Evolutionary conservation across 1,140 invertebrate genomes (phyloP).

Genomic region (Drosophila fuyamai): DNA sequence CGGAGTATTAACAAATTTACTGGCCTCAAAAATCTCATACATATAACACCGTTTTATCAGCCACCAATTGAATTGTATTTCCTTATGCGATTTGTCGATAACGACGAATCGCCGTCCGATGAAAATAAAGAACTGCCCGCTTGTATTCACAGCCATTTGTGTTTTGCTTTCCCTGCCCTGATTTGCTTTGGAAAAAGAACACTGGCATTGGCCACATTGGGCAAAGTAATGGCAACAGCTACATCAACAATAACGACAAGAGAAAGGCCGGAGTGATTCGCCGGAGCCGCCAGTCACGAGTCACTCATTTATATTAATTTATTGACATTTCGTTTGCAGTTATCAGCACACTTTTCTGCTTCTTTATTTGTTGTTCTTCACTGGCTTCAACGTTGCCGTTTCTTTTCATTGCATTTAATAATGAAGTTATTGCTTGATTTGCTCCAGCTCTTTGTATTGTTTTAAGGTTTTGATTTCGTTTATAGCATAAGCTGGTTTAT

Average conservation of each 20-base stretch:
- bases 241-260: constrained; percentile 16
- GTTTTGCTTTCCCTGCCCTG: constrained; percentile 31
- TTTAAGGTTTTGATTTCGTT: constrained; percentile 26
- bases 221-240: constrained; percentile 4
- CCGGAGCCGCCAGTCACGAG: constrained; percentile 59
- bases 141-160: constrained; percentile 24
- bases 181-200: constrained; percentile 17
- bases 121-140: constrained; percentile 22
- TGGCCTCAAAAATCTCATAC: constrained; percentile 25
- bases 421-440: constrained; percentile 19
- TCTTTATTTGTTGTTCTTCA: constrained; percentile 34
- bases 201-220: background rate
- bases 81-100: constrained; percentile 51
- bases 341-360: constrained; percentile 52
- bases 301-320: constrained; percentile 81
- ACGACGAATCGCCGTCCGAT: constrained; percentile 25
- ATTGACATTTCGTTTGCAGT: constrained; percentile 69
- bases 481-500: constrained; percentile 13
- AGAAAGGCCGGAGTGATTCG: constrained; percentile 29
- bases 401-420: constrained; percentile 40
- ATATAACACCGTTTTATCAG: constrained; percentile 18
- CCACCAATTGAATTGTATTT: constrained; percentile 27
- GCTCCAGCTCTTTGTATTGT: background rate
- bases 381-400: constrained; percentile 16
- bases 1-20: constrained; percentile 23